These are phyloP conservation scores for Aquatica leii DNA, from an alignment of 2,888 invertebrate species.

Conservation along the genomic window DNA sequence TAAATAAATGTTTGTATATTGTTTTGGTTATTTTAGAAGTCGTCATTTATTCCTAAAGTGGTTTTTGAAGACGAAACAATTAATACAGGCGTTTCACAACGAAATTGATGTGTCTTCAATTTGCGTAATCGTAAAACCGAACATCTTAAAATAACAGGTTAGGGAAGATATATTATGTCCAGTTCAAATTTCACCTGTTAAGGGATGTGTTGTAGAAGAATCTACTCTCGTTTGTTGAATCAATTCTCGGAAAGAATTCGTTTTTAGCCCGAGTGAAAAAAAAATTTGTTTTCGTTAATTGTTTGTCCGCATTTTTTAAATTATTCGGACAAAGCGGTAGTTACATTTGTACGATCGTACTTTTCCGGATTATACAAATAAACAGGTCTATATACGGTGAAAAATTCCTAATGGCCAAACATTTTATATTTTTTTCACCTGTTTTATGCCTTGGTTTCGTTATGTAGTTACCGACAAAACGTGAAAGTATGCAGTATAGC, in stretches of 20 bases:
- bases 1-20: too few relatives aligned
- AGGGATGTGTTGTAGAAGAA: conserved; percentile 29
- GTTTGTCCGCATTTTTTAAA: conserved; percentile 20
- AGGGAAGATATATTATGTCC: conserved; percentile 20
- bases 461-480: conserved; percentile 46
- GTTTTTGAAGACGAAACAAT: too few relatives aligned
- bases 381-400: conserved; percentile 20
- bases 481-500: conserved; percentile 45
- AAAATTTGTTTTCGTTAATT: conserved; percentile 12
- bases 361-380: conserved; percentile 16
- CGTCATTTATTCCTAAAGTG: too few relatives aligned
- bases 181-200: conserved; percentile 30
- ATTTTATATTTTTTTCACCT: conserved; percentile 37
- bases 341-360: too few relatives aligned
- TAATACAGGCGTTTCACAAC: too few relatives aligned
- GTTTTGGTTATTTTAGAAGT: too few relatives aligned
- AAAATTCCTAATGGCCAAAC: conserved; percentile 30
- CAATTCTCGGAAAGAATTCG: conserved; percentile 31
- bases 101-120: too few relatives aligned
- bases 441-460: conserved; percentile 40
- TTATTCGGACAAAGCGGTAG: too few relatives aligned
- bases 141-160: background rate
- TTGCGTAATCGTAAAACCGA: too few relatives aligned
- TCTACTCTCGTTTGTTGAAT: conserved; percentile 21
- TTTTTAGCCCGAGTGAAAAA: conserved; percentile 18